These are phyloP conservation scores for Rhaphigaster nebulosa DNA, from an alignment of 2,888 invertebrate genomes.

Conservation along the genomic window DNA sequence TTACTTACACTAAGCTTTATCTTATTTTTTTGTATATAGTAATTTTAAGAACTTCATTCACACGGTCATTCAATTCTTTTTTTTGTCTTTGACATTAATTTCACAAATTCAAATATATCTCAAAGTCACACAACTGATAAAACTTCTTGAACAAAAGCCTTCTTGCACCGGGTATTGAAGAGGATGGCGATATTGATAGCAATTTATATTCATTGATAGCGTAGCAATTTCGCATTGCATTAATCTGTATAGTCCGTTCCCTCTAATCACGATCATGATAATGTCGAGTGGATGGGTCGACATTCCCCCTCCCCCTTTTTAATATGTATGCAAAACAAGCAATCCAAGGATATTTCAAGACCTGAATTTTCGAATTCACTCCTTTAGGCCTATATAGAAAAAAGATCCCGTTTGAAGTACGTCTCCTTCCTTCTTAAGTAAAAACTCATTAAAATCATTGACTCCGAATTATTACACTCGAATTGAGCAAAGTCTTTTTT, in stretches of 20 bases:
- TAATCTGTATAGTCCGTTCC: background rate
- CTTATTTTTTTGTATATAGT: too few species aligned
- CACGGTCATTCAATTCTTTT: too few species aligned
- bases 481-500: background rate
- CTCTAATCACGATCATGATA: background rate
- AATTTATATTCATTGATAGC: background rate
- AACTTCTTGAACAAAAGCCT: background rate
- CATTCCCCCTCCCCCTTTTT: background rate
- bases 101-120: too few species aligned
- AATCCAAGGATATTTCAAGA: background rate
- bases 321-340: background rate
- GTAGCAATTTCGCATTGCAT: background rate
- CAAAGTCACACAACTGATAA: background rate
- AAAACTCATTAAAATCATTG: background rate
- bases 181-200: background rate
- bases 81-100: too few species aligned
- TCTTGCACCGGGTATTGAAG: background rate
- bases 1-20: too few species aligned
- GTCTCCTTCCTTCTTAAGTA: background rate
- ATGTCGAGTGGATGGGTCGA: background rate
- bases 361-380: background rate
- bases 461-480: background rate
- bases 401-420: background rate
- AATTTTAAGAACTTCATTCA: too few species aligned
- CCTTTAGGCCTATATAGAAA: background rate